These are phyloP conservation scores for Thunnus maccoyii DNA, from an alignment of 2,113 vertebrate genomes.

Conservation along the genomic window DNA sequence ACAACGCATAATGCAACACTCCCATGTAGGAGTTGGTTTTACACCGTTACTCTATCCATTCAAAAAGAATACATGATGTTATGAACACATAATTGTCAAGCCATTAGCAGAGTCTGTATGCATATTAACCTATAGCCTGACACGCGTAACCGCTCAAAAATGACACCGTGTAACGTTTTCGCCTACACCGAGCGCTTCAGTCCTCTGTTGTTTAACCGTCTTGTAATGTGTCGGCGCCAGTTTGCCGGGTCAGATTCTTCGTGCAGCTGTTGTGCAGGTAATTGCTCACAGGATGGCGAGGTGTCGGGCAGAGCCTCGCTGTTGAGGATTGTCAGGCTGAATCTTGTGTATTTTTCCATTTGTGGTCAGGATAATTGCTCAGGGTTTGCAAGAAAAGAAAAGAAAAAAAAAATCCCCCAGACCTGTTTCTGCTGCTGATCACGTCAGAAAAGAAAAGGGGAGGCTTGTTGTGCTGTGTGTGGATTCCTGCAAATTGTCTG, in stretches of 20 bases:
- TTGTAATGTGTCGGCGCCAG: constrained; percentile 6
- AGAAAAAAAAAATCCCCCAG: not conserved
- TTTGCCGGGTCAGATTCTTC: constrained; percentile 8
- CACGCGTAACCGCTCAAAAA: no score
- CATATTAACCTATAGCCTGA: no score
- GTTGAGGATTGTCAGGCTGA: not conserved
- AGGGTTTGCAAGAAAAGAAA: not conserved
- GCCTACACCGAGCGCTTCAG: not conserved
- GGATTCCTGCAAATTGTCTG: constrained; percentile 65
- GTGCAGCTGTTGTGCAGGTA: constrained; percentile 27
- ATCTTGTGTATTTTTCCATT: constrained; percentile 32
- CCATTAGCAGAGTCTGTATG: no score
- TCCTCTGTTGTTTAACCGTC: constrained; percentile 16
- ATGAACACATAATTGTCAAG: no score
- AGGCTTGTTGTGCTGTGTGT: constrained; percentile 36
- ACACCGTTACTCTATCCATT: no score
- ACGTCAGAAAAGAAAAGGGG: constrained; percentile 9
- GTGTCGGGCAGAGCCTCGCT: not conserved
- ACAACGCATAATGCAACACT: no score
- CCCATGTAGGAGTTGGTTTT: no score
- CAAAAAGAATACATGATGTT: no score
- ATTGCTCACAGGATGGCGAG: constrained; percentile 5
- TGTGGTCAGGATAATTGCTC: constrained; percentile 47
- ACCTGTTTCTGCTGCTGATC: constrained; percentile 12
- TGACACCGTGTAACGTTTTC: not conserved